Base-by-base conservation (phyloP, 2,888 invertebrate genomes). In the Glyphotaelius pellucidus region DNA sequence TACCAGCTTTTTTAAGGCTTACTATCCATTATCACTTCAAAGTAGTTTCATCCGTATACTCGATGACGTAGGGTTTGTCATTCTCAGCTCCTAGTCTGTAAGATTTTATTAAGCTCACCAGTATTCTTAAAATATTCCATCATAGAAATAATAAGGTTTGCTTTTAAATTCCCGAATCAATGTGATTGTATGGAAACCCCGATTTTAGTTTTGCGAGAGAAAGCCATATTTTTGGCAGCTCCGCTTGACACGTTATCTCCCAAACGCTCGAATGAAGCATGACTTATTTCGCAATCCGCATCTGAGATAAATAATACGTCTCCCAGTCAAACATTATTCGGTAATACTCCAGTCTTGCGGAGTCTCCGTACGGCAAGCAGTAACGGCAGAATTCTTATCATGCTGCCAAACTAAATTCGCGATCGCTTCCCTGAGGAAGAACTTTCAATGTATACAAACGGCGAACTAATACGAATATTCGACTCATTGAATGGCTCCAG, bases 371-470 rank as follows among this genome's bases (percentile, higher is more conserved):
- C 19, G 25, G 83, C 35, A 38, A 9, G 35, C 83, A 31, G 5
- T 32, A 32, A 19, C 83, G 90, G 32, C 90, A 25, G 83, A 25
- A 90, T 84, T 85, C 90, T 90, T 90, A 90, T 90, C 85, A 35
- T 90, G 90, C 79, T 80, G 90, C 42, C 85, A 85, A 52, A 90
- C 84, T 85, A 79, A 90, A 52, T 79, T 52, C 85, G 67, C 90
- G 38, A 90, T 90, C 85, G 83, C 90, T 67, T 67, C 67, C 35
- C 38, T 42, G n/a, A 52, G 15, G 86, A n/a, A 83, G 85, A 67
- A 83, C 35, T 83, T 83, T 83, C 67, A 25, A 38, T 83, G 83
- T 83, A 35, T 38, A 83, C 35, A 35, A 25, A 67, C 25, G 19
- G 83, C 1, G 31, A 32, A 83, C 35, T 25, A 83, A 83, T 25